phyloP scores from a whole-genome alignment of 2,888 invertebrate genomes.

The Lasius fuliginosus region DNA sequence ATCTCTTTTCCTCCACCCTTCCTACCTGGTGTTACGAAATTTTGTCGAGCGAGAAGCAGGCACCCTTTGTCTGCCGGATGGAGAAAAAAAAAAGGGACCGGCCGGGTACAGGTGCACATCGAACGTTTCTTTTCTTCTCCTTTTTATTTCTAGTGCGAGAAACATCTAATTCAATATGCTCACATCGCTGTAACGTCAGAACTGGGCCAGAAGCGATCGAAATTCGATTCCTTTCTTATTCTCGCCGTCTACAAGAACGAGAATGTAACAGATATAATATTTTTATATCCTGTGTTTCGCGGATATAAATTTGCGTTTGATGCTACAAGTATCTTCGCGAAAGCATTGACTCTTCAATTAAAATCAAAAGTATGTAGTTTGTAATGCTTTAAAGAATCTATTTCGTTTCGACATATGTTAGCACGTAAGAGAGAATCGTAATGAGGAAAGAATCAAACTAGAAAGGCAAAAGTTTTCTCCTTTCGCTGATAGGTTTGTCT shows the following conservation, averaged over 20 bases:
- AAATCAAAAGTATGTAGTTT: not conserved
- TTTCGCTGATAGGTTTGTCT: constrained; percentile 27
- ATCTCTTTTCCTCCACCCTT: constrained; percentile 12
- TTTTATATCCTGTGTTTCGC: not conserved
- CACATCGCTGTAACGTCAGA: constrained; percentile 4
- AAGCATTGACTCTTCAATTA: not conserved
- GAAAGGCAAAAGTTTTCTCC: constrained; percentile 22
- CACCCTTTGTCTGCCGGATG: constrained; percentile 72
- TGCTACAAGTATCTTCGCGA: not conserved
- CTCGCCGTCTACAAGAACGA: not conserved
- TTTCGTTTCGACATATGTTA: not conserved
- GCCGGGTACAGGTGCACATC: constrained; percentile 65
- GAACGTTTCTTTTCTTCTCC: not conserved
- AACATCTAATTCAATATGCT: constrained; percentile 27
- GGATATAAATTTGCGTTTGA: not conserved
- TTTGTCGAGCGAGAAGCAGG: constrained; percentile 69
- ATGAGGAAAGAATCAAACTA: not conserved
- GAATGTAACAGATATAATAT: not conserved
- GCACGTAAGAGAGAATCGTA: not conserved
- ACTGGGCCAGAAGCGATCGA: constrained; percentile 8
- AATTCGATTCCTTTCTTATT: constrained; percentile 10
- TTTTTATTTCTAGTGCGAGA: constrained; percentile 19
- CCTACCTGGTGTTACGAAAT: constrained; percentile 74
- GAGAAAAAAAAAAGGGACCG: constrained; percentile 38
- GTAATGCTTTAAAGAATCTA: not conserved